Evolutionary conservation across 2,113 vertebrate genomes (phyloP).

Genomic region (human (Homo sapiens)): DNA sequence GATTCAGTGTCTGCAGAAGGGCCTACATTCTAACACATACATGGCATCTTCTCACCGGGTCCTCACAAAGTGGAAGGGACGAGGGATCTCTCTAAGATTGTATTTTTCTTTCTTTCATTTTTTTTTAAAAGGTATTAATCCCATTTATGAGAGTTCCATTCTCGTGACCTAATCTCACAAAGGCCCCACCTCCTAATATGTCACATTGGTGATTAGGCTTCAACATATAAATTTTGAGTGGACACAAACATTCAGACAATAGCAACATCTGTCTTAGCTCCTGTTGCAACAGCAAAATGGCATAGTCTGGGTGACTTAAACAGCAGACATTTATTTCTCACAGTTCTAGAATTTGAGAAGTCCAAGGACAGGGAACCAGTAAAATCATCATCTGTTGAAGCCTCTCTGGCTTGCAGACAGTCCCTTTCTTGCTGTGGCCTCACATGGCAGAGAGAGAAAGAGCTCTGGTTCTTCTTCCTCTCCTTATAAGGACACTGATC

Average conservation of each 20-base stretch:
- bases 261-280: neutral
- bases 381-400: too few relatives aligned
- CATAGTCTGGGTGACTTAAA: neutral
- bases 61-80: neutral
- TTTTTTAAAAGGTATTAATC: neutral
- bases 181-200: too few relatives aligned
- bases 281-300: neutral
- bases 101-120: too few relatives aligned
- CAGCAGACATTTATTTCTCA: neutral
- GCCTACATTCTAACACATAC: too few relatives aligned
- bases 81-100: neutral
- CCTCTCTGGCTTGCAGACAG: neutral
- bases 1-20: too few relatives aligned
- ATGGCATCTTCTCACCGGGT: neutral
- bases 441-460: neutral
- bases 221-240: neutral
- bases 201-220: too few relatives aligned
- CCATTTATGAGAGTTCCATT: neutral
- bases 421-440: neutral
- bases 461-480: neutral
- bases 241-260: neutral
- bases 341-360: neutral
- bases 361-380: too few relatives aligned
- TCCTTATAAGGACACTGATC: neutral
- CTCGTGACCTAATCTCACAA: neutral